phyloP scores from a whole-genome alignment of 2,888 invertebrate genomes.

The Drosophila nr. medialis region DNA sequence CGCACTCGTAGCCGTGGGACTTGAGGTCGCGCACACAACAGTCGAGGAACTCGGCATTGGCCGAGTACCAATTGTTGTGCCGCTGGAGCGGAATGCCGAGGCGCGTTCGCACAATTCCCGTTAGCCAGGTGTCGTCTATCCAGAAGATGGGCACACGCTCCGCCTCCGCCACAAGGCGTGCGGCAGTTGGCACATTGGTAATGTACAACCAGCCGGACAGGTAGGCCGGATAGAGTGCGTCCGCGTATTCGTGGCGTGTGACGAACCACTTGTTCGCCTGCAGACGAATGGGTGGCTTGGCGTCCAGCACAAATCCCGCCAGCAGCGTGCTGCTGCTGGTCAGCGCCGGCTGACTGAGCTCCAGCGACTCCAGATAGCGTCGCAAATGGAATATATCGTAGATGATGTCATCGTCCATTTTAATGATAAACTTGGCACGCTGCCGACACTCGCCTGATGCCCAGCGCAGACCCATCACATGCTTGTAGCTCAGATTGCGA shows the following conservation, averaged over 20 bases:
- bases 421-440: constrained; percentile 88
- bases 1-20: constrained; percentile 87
- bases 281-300: constrained; percentile 88
- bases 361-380: constrained; percentile 84
- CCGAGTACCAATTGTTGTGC: constrained; percentile 88
- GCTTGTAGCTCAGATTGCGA: constrained; percentile 92
- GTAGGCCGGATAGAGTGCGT: constrained; percentile 89
- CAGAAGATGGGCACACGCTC: constrained; percentile 90
- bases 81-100: constrained; percentile 87
- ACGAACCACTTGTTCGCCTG: constrained; percentile 93
- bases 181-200: constrained; percentile 88
- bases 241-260: constrained; percentile 87
- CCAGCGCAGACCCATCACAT: constrained; percentile 93
- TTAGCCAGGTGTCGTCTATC: constrained; percentile 96
- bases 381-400: constrained; percentile 88
- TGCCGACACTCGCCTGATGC: constrained; percentile 87
- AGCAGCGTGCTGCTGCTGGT: constrained; percentile 84
- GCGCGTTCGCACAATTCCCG: constrained; percentile 90
- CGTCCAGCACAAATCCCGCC: constrained; percentile 89
- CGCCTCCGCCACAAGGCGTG: constrained; percentile 86
- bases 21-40: constrained; percentile 90
- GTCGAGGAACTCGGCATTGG: constrained; percentile 89
- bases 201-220: constrained; percentile 94
- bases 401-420: constrained; percentile 93
- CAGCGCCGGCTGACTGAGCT: constrained; percentile 76